Evolutionary conservation across 2,797 vertebrate genomes (phyloP).

Genomic region (Anguilla obscura): DNA sequence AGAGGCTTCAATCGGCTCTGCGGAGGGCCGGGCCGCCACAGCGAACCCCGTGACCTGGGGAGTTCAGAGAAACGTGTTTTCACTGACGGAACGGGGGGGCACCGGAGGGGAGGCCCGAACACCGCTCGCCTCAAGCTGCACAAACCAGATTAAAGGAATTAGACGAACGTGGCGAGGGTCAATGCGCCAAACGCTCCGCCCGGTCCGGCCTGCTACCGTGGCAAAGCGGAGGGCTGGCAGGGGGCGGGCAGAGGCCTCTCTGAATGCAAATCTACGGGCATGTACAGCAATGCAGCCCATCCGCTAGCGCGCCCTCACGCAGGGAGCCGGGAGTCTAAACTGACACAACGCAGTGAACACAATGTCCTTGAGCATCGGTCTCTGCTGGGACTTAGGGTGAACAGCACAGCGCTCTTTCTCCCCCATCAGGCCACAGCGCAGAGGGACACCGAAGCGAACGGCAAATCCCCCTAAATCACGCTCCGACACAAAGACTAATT

Average conservation of each 20-base stretch:
- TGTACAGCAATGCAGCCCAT: not conserved
- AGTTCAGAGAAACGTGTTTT: not conserved
- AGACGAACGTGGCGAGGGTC: not conserved
- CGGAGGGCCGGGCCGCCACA: not conserved
- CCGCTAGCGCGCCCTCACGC: not conserved
- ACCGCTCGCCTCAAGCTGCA: not conserved
- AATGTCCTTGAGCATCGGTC: not conserved
- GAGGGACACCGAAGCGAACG: not conserved
- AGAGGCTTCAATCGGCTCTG: not conserved
- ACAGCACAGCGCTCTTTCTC: not conserved
- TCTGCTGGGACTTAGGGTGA: not conserved
- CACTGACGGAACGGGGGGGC: not conserved
- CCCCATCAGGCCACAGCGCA: not conserved
- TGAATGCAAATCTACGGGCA: not conserved
- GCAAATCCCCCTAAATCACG: not conserved
- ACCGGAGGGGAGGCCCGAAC: not conserved
- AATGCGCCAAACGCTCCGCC: not conserved
- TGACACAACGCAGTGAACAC: not conserved
- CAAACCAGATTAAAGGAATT: slow-evolving; percentile 2
- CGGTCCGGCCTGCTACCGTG: not conserved
- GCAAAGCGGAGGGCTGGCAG: not conserved
- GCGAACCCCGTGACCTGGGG: not conserved
- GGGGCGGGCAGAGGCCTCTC: not conserved
- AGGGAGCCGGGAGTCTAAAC: not conserved
- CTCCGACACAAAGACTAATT: slow-evolving; percentile 12